These are phyloP conservation scores for Tenthredo amoena DNA, from an alignment of 2,888 invertebrate species.

Conservation along the genomic window DNA sequence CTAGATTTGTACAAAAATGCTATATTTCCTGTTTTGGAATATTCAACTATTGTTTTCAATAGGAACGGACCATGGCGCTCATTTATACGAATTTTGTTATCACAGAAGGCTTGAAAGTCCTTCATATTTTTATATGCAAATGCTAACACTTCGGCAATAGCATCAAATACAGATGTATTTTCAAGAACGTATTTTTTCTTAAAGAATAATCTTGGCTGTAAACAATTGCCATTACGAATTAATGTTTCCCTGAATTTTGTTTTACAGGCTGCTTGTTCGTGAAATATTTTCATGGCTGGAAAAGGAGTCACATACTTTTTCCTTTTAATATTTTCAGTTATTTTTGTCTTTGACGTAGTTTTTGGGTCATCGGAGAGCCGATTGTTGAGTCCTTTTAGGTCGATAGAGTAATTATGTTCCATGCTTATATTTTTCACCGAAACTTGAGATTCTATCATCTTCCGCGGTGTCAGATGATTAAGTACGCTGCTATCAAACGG, in stretches of 20 bases:
- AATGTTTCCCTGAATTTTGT: neutral
- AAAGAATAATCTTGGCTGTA: neutral
- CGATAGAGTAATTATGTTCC: neutral
- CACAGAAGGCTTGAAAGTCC: neutral
- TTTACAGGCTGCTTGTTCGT: neutral
- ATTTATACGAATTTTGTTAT: neutral
- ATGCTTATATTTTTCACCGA: neutral
- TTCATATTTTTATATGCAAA: neutral
- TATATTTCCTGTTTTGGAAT: neutral
- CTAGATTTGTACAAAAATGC: neutral
- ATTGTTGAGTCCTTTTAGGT: neutral
- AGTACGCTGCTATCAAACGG: no score
- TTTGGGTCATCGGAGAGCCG: neutral
- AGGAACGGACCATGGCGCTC: neutral
- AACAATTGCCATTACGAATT: neutral
- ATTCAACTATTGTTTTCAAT: neutral
- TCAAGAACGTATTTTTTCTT: neutral
- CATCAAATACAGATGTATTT: neutral
- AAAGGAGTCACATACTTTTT: conserved; percentile 9
- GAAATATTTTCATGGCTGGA: neutral
- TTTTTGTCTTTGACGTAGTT: neutral
- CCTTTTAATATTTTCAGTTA: neutral
- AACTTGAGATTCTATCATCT: no score
- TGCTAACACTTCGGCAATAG: neutral
- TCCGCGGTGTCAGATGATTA: no score